Percentiles rank a stretch among this genome's conserved stretches.
These are phyloP conservation scores for Meandrina meandrites DNA, from an alignment of 92 coral and sea anemone species.

Conservation along the genomic window DNA sequence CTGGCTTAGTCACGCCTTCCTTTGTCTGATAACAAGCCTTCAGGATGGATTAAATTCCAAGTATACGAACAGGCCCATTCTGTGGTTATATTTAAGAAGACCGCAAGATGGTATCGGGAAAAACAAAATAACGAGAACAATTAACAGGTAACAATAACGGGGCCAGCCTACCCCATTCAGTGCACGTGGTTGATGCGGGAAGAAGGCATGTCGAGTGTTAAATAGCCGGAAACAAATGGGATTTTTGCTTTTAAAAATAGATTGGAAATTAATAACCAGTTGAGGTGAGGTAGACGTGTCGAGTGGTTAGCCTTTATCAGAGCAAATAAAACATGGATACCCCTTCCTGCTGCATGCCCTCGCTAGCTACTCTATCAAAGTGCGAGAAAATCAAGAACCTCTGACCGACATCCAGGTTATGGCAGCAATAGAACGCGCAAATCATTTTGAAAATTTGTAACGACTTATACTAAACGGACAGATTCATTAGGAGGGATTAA, in stretches of 20 bases:
- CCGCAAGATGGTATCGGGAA: neutral
- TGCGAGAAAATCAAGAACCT: neutral
- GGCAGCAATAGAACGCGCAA: no score
- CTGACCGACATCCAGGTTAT: neutral
- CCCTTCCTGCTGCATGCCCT: neutral
- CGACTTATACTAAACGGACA: no score
- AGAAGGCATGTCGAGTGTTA: neutral
- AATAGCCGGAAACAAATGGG: slow-evolving; percentile 1
- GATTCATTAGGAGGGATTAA: no score
- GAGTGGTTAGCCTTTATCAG: neutral
- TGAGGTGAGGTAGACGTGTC: no score
- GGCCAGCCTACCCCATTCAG: neutral
- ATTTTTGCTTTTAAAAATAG: neutral
- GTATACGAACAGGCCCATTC: neutral
- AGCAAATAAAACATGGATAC: neutral
- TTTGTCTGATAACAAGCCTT: neutral
- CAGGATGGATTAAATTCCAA: slow-evolving; percentile 1
- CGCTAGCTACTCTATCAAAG: neutral
- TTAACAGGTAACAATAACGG: neutral
- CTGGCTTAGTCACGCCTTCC: neutral
- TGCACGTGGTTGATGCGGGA: neutral
- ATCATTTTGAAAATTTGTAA: no score
- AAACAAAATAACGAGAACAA: neutral
- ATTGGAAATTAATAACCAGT: neutral
- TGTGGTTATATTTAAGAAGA: neutral